Base-by-base conservation (phyloP, 23 tunicate species). In the Corella eumyota region DNA sequence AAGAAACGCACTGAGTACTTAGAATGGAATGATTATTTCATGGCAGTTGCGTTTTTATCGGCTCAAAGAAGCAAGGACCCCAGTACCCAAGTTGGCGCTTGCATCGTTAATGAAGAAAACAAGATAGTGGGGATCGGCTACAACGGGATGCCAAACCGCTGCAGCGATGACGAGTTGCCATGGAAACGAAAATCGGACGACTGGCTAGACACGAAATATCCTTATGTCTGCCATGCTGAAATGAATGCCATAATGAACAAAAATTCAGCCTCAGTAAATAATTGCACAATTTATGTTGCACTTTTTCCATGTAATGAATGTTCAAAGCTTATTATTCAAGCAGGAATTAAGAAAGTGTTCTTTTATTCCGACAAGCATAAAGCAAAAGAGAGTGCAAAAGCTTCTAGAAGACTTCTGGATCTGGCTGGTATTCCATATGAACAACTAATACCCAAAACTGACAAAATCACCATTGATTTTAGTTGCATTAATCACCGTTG, bases 191-290 rank as follows among this genome's bases (percentile, higher is more conserved):
- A 55, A 1, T 44, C 73, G 0, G 80, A 77, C n/a, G 55, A 78
- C 30, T 74, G 80, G 83, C 63, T 79, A 30, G 83, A 93, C 21
- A 85, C 95, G n/a, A 93, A 93, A 68, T 93, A 93, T 56, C 95
- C 95, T 22, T 93, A 84, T 68, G 99, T 93, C 28, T 93, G 99
- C 46, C 99, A 93, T 69, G 99, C 99, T 55, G 99, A 93, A 64
- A 78, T 93, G 99, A 93, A 93, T 73, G 99, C 99, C 11, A 85
- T 93, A 30, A 52, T 93, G 81, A 93, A 93, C 73, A 93, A 93
- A 58, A 93, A 93, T 36, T 61, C 67, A 46, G 53, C 99, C 27
- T 79, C 87, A 23, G 93, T 93, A 19, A 74, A 77, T 30, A 75
- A 76, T 27, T 88, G 95, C 48, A 62, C 71, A 13, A 78, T 93